Evolutionary conservation across 2,888 invertebrate species (phyloP), one percentile per base, ranked within the genome.

Genomic region (Dryococelus australis): DNA sequence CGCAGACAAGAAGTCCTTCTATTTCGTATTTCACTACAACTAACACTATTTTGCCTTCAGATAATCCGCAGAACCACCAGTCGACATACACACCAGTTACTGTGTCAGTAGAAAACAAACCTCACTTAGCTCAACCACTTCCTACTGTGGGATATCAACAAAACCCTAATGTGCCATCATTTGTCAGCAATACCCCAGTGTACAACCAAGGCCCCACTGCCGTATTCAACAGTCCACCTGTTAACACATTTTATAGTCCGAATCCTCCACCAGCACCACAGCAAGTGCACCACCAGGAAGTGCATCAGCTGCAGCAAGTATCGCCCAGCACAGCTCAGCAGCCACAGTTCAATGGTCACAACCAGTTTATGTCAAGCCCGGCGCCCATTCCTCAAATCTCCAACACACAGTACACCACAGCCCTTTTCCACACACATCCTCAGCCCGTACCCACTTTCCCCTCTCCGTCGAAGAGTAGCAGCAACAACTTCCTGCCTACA

Each of bases 371-470:
- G n/a, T 0, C 43, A 27, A 65, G n/a, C 8, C 6, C 65, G 8
- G 65, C 65, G 65, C 65, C 65, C 65, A 65, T 65, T n/a, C 65
- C 65, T n/a, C 65, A 65, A 20, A 16, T 24, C 65, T 8, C n/a
- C 65, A 65, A 65, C 65, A 24, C 65, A 1, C 65, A 16, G 26
- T 43, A n/a, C 84, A 35, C 24, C 87, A 87, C 26, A 43, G 84
- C 26, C 10, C 35, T 24, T 13, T 53, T 27, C 43, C 65, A 12
- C 78, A 87, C 10, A n/a, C n/a, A 80, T 12, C 86, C 24, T 28
- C 80, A 65, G 85, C 89, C 90, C 13, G 87, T 89, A 81, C 89
- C 90, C 87, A 90, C 90, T 4, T 87, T 90, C 20, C 88, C 89
- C 43, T 88, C 90, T 8, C 90, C 89, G 26, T 88, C 89, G 43